A percentile compares a stretch with the other conserved stretches of the same genome.
These are phyloP conservation scores for Thalassoma bifasciatum DNA, from an alignment of 2,113 vertebrate genomes.

Conservation along the genomic window DNA sequence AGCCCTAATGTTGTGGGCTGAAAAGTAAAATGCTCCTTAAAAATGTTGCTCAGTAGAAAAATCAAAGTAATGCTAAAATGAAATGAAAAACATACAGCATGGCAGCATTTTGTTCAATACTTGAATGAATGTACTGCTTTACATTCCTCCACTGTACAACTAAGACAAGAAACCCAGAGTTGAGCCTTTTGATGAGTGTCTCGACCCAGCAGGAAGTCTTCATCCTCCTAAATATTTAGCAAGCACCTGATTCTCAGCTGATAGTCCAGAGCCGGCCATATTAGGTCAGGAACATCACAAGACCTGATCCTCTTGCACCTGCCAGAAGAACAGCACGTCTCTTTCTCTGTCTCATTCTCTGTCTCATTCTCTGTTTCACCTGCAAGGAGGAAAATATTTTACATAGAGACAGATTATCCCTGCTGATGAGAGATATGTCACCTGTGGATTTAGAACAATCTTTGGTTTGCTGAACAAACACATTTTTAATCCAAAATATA, in stretches of 20 bases:
- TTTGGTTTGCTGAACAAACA: constrained; percentile 53
- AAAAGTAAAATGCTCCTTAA: too few species aligned
- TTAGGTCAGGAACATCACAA: constrained; percentile 70
- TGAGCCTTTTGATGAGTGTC: constrained; percentile 39
- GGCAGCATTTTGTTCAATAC: not conserved
- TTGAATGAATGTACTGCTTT: not conserved
- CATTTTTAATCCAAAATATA: constrained; percentile 30
- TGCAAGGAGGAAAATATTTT: constrained; percentile 18
- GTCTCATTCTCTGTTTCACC: constrained; percentile 33
- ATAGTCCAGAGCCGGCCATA: constrained; percentile 52
- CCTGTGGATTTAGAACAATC: constrained; percentile 41
- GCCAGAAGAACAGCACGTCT: constrained; percentile 32
- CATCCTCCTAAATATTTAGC: constrained; percentile 66
- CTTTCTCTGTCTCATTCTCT: constrained; percentile 16
- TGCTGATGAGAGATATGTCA: constrained; percentile 45
- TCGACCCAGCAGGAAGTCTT: constrained; percentile 60
- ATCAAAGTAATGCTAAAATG: too few species aligned
- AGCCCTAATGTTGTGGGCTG: too few species aligned
- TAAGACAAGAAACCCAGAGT: constrained; percentile 5
- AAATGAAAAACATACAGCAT: not conserved
- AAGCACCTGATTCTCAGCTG: constrained; percentile 76
- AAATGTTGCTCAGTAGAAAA: too few species aligned
- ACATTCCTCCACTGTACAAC: not conserved
- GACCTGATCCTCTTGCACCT: constrained; percentile 55
- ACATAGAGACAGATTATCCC: constrained; percentile 31